Base-by-base conservation (phyloP, 2,888 invertebrate genomes). In the Drosophila planitibia region DNA sequence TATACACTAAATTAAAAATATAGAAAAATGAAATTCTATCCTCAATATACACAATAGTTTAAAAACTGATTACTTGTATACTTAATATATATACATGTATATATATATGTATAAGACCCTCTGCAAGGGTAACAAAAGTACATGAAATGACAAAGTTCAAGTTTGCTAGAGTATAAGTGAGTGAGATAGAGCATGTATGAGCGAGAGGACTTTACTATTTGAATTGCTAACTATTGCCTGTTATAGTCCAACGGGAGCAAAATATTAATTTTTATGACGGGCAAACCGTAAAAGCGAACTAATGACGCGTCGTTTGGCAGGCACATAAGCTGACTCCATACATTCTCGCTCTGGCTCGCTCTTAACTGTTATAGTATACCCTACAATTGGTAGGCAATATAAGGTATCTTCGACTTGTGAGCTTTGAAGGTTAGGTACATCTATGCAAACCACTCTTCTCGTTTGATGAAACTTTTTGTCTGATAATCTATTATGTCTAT, bases 221-320 rank as follows among this genome's bases (percentile, higher is more conserved):
- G 47, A 59, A n/a, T 39, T 16, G 25, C 35, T 9, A 85, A 76
- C 83, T 73, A 73, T 68, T 65, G 68, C 60, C 73, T 53, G 70
- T 66, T 85, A 76, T 85, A 66, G 82, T 59, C 59, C 64, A 54
- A 66, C 65, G 64, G 68, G 55, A 70, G 78, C 70, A 62, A 32
- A 63, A 72, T 70, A 86, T 86, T 86, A 84, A 86, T 86, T 87
- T 82, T 82, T 83, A 81, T 67, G 77, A 65, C 74, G 65, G 74
- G 53, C 75, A 63, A 84, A 75, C 78, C 83, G 66, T 88, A 83
- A 85, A 84, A 83, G 62, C 71, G 62, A 85, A 85, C 86, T 85
- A 88, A 85, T 77, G 69, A 76, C 57, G 58, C 35, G 6, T 37
- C 54, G 69, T 64, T 74, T 54, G 68, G 61, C 85, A 65, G 66